Evolutionary conservation across 2,113 vertebrate genomes (phyloP).

Genomic region (Mastomys coucha): DNA sequence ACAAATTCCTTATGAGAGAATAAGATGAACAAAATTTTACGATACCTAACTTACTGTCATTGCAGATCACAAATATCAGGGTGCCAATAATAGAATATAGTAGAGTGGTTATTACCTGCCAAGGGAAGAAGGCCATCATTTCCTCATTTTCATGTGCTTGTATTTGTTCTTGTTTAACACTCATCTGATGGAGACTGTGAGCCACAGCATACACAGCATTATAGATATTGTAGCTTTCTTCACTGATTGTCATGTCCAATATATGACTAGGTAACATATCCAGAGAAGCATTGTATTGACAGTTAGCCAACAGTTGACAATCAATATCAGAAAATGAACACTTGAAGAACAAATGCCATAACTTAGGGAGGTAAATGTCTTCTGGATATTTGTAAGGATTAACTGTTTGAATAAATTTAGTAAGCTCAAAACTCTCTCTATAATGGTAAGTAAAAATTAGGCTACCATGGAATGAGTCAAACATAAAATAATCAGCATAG

Average conservation of each 20-base stretch:
- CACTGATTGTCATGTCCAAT: background rate
- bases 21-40: background rate
- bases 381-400: background rate
- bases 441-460: background rate
- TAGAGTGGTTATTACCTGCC: background rate
- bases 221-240: background rate
- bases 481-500: background rate
- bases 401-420: background rate
- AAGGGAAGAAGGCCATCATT: background rate
- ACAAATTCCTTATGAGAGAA: background rate
- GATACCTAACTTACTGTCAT: background rate
- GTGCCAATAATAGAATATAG: background rate
- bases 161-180: background rate
- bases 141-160: background rate
- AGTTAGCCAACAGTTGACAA: background rate
- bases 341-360: background rate
- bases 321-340: background rate
- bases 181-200: background rate
- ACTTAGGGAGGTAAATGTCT: too few species aligned
- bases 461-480: background rate
- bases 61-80: rapidly evolving
- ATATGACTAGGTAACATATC: background rate
- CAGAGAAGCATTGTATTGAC: background rate
- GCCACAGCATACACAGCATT: background rate
- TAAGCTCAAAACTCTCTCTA: background rate